Conservation (phyloP, 2,888 invertebrate species). For the Lampropteryx suffumata region DNA sequence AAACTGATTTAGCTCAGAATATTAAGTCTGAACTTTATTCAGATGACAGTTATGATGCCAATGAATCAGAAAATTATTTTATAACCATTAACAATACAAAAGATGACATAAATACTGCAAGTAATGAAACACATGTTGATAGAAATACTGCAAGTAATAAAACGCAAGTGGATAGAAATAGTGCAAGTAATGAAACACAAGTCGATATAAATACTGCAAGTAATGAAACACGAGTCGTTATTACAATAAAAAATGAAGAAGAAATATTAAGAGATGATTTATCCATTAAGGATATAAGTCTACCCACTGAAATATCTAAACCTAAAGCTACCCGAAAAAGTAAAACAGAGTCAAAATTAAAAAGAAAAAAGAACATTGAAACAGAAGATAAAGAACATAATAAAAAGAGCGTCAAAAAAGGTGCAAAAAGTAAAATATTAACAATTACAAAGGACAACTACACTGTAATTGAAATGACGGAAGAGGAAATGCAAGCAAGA, state of each 20-base stretch:
- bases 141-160: background rate
- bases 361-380: conserved; percentile 3
- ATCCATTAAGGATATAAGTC: too few species aligned
- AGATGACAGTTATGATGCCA: background rate
- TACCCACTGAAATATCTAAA: background rate
- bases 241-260: conserved; percentile 16
- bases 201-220: background rate
- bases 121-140: background rate
- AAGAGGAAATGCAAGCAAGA: conserved; percentile 14
- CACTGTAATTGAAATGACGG: conserved; percentile 14
- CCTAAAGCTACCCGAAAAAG: background rate
- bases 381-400: background rate
- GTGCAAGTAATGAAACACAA: background rate
- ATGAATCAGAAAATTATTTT: background rate
- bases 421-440: background rate
- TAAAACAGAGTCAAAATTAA: background rate
- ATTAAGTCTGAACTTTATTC: conserved; percentile 9
- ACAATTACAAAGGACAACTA: conserved; percentile 15
- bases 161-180: background rate
- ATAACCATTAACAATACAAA: background rate
- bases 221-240: background rate
- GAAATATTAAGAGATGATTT: background rate
- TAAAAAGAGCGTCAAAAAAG: background rate
- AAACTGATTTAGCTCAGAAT: background rate
- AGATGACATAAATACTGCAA: background rate